Conservation (phyloP, 2,797 vertebrate genomes). For the Spondyliosoma cantharus region DNA sequence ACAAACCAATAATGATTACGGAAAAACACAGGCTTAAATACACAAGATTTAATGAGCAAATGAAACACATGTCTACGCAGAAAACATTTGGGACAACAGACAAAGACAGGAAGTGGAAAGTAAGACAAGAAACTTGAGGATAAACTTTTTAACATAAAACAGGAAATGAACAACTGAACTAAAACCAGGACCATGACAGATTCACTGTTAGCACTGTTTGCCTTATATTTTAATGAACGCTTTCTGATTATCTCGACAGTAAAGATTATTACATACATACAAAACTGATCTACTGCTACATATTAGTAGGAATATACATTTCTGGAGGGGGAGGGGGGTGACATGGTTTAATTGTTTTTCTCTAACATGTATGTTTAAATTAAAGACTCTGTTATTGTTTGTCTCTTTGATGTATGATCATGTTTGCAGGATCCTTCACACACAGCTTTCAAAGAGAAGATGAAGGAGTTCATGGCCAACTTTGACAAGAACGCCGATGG, state of each 20-base stretch:
- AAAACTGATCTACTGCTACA: background rate
- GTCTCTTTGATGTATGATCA: conserved; percentile 26
- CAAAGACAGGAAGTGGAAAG: too few relatives aligned
- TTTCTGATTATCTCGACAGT: conserved; percentile 11
- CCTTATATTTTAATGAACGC: background rate
- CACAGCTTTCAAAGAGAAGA: conserved; percentile 88
- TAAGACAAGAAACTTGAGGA: too few relatives aligned
- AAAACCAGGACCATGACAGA: too few relatives aligned
- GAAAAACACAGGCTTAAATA: too few relatives aligned
- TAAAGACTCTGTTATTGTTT: background rate
- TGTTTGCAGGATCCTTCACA: conserved; percentile 84
- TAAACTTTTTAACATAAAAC: too few relatives aligned
- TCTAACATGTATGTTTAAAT: background rate
- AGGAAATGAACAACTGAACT: too few relatives aligned
- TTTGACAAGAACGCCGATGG: conserved; percentile 93
- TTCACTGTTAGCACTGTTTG: background rate
- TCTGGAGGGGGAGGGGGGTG: background rate
- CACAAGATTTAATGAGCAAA: too few relatives aligned
- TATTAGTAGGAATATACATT: background rate
- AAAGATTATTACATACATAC: too few relatives aligned
- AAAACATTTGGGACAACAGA: too few relatives aligned
- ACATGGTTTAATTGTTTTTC: background rate
- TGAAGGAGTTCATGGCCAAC: conserved; percentile 94
- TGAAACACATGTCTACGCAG: too few relatives aligned
- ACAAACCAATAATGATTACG: too few relatives aligned